phyloP scores from a whole-genome alignment of 2,797 vertebrate species.

The Falco berigora region DNA sequence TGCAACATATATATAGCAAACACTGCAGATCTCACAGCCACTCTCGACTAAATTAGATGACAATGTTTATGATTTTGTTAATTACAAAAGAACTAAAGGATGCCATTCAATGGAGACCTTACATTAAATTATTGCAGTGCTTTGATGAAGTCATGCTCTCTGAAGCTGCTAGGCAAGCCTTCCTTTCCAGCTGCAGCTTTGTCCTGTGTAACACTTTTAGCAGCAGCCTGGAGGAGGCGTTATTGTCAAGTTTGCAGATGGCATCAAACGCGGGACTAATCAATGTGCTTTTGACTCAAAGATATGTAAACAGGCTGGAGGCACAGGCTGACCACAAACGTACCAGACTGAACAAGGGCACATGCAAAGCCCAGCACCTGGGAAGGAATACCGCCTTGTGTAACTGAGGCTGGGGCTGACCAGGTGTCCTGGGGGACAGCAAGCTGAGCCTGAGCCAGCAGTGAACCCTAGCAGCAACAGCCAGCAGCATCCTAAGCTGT shows the following conservation, averaged over 20 bases:
- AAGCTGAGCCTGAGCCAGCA: background rate
- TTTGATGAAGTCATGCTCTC: background rate
- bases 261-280: background rate
- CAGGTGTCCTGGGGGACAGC: background rate
- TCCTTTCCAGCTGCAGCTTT: background rate
- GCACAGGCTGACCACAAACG: background rate
- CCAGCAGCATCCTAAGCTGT: background rate
- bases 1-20: background rate
- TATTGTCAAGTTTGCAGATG: background rate
- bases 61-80: background rate
- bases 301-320: background rate
- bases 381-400: background rate
- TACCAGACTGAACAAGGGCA: background rate
- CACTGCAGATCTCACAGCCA: background rate
- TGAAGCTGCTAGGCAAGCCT: background rate
- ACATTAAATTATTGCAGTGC: background rate
- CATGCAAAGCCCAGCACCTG: rapidly evolving
- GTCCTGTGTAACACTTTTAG: background rate
- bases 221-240: background rate
- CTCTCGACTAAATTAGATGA: background rate
- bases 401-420: background rate
- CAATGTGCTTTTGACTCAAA: background rate
- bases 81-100: background rate
- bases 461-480: background rate
- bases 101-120: background rate